Evolutionary conservation across 2,888 invertebrate genomes (phyloP).

Genomic region (Glyphotaelius pellucidus): DNA sequence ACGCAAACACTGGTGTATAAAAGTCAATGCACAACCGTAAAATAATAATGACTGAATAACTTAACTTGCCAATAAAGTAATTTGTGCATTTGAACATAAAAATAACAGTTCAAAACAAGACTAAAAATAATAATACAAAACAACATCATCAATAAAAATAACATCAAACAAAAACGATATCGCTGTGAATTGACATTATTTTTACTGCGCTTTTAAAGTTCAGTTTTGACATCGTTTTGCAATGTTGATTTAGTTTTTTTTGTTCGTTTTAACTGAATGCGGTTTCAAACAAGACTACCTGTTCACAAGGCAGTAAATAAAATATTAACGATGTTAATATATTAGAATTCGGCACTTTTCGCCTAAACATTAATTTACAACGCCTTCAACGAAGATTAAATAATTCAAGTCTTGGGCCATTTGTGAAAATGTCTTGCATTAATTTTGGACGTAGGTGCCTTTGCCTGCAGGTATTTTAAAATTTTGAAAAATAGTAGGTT

Average conservation of each 20-base stretch:
- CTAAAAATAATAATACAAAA: background rate
- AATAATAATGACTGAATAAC: background rate
- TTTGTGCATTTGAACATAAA: background rate
- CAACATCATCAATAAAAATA: background rate
- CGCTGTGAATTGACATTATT: background rate
- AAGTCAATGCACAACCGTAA: background rate
- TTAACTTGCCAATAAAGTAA: background rate
- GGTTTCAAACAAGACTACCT: constrained; percentile 39
- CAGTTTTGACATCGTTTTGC: background rate
- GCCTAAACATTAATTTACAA: constrained; percentile 19
- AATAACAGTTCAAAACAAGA: background rate
- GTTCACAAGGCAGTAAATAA: constrained; percentile 50
- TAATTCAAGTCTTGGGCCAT: constrained; percentile 16
- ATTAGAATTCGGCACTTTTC: constrained; percentile 43
- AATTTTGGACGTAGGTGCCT: constrained; percentile 5
- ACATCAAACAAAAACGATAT: background rate
- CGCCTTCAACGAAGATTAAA: constrained; percentile 16
- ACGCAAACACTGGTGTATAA: background rate
- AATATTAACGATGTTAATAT: constrained; percentile 46
- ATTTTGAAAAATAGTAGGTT: constrained; percentile 16
- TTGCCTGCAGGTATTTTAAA: background rate
- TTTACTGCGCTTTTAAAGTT: background rate
- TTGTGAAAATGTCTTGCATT: constrained; percentile 15
- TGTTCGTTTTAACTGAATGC: constrained; percentile 16
- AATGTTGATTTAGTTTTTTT: constrained; percentile 20